Conservation (phyloP, 2,888 invertebrate genomes). For the Bugulina stolonifera region DNA sequence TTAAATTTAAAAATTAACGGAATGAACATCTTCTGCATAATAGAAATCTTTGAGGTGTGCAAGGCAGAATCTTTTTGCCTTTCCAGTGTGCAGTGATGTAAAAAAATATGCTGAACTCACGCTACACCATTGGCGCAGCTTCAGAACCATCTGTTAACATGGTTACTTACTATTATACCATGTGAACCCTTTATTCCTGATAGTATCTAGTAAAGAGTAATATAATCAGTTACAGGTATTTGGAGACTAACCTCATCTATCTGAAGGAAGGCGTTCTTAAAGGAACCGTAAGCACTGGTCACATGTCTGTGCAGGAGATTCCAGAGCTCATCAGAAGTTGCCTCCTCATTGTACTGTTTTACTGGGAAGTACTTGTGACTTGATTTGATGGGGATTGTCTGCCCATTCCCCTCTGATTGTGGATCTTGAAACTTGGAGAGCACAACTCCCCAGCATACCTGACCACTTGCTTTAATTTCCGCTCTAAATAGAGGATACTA, state of each 20-base stretch:
- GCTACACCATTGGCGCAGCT: too few species aligned
- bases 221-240: too few species aligned
- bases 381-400: conserved; percentile 46
- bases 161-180: too few species aligned
- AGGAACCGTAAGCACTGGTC: conserved; percentile 39
- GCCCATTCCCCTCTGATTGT: conserved; percentile 42
- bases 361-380: conserved; percentile 48
- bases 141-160: too few species aligned
- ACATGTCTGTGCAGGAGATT: conserved; percentile 43
- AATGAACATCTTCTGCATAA: too few species aligned
- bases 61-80: too few species aligned
- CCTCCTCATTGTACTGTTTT: conserved; percentile 37
- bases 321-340: conserved; percentile 41
- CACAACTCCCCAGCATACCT: conserved; percentile 47
- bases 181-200: too few species aligned
- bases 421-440: conserved; percentile 49
- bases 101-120: too few species aligned
- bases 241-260: conserved; percentile 40
- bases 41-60: too few species aligned
- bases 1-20: too few species aligned
- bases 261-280: conserved; percentile 47
- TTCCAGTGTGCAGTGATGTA: too few species aligned
- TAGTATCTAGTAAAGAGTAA: too few species aligned
- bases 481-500: conserved; percentile 10
- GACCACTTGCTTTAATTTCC: conserved; percentile 39